These are phyloP conservation scores for Echinometra lucunter DNA, from an alignment of 53 echinoderm and acorn worm genomes.

Conservation along the genomic window DNA sequence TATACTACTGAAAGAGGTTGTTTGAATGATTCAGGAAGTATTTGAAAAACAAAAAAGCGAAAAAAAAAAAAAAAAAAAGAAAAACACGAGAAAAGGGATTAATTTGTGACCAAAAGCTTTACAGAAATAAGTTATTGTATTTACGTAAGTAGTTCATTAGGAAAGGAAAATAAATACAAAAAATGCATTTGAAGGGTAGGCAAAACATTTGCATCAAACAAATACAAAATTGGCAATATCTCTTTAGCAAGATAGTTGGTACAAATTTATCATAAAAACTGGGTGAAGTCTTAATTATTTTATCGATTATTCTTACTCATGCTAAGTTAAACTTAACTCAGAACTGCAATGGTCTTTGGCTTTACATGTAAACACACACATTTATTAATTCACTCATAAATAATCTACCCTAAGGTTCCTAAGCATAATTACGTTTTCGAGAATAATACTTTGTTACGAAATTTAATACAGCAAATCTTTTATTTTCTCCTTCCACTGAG, in stretches of 20 bases:
- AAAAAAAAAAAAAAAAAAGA: background rate
- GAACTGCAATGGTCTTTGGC: constrained; percentile 15
- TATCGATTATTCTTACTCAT: background rate
- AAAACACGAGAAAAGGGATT: background rate
- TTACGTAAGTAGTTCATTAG: background rate
- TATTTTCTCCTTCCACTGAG: background rate
- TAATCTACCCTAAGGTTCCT: background rate
- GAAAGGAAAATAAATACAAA: background rate
- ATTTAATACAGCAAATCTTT: background rate
- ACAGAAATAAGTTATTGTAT: background rate
- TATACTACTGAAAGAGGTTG: background rate
- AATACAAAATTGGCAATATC: constrained; percentile 9
- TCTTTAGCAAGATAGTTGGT: background rate
- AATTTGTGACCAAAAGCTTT: background rate
- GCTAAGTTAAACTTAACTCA: background rate
- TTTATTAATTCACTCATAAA: constrained; percentile 21
- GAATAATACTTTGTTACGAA: too few species aligned
- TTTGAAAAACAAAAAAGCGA: background rate
- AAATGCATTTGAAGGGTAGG: background rate
- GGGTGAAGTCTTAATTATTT: background rate
- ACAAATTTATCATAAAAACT: background rate
- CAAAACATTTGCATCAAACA: background rate
- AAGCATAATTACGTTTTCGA: too few species aligned
- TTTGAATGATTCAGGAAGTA: background rate
- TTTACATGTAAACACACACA: constrained; percentile 55